phyloP scores from a whole-genome alignment of 1,140 invertebrate species.

The Uloborus diversus region DNA sequence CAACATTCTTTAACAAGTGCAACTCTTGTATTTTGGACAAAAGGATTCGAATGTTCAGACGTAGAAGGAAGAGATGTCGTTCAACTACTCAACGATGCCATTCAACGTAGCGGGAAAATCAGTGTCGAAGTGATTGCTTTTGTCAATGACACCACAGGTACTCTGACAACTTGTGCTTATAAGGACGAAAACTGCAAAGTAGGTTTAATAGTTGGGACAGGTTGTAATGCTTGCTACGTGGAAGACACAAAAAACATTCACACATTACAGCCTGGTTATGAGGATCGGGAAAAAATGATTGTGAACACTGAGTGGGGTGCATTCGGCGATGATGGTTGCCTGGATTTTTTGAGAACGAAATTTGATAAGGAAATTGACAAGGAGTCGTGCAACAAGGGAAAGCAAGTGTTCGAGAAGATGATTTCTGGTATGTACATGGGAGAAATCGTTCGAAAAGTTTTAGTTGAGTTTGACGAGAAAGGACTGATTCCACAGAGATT shows the following conservation, averaged over 20 bases:
- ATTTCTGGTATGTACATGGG: slow-evolving; percentile 74
- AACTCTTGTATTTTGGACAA: slow-evolving; percentile 90
- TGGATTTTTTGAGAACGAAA: slow-evolving; percentile 63
- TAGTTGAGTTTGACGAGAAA: slow-evolving; percentile 79
- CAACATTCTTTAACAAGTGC: slow-evolving; percentile 91
- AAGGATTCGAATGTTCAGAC: slow-evolving; percentile 89
- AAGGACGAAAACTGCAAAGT: slow-evolving; percentile 85
- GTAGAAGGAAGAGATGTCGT: slow-evolving; percentile 90
- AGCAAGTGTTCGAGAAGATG: slow-evolving; percentile 82
- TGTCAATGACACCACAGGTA: slow-evolving; percentile 96
- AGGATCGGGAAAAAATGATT: slow-evolving; percentile 62
- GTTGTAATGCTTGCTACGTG: slow-evolving; percentile 96
- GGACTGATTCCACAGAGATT: slow-evolving; percentile 79
- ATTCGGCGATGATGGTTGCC: slow-evolving; percentile 63
- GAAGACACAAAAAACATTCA: slow-evolving; percentile 82
- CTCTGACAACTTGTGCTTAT: slow-evolving; percentile 96
- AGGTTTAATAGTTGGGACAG: slow-evolving; percentile 86
- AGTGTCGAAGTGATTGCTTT: slow-evolving; percentile 91
- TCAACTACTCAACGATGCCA: slow-evolving; percentile 79
- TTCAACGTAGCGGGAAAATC: slow-evolving; percentile 78
- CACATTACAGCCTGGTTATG: slow-evolving; percentile 49
- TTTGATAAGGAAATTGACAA: slow-evolving; percentile 62
- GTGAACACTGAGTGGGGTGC: slow-evolving; percentile 66
- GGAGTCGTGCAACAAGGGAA: slow-evolving; percentile 61
- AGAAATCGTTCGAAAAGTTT: slow-evolving; percentile 72